Evolutionary conservation across 2,113 vertebrate genomes (phyloP), one percentile per base, ranked within the genome.

Genomic region (Pardalotus punctatus): DNA sequence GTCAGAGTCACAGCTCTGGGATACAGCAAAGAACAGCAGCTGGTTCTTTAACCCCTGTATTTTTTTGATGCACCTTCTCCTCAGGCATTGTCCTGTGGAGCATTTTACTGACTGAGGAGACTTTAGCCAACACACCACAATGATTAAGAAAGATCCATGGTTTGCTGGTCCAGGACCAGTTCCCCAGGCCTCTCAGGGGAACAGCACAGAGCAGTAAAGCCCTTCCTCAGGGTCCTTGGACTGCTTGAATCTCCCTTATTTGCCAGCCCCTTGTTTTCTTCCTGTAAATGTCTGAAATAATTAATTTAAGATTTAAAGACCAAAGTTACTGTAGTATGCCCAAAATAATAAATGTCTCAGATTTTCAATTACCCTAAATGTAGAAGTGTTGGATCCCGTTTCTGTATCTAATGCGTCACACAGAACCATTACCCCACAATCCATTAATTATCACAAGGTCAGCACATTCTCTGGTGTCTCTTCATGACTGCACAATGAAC

Each of bases 321-420:
- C 60, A 60, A 88, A 97, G 93, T 96, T 97, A 96, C 91, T 93
- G 84, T 94, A 96, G 86, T 73, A 73, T 96, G 96, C 93, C 97
- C 91, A 94, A 97, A 97, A 96, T 96, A 97, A 98, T 98, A 97
- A 98, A 97, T 91, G 94, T 97, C 97, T 98, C 94, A 96, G 96
- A 96, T 92, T 97, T 98, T 98, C 97, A 98, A 97, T 98, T 98
- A 98, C 94, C 93, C 61, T 97, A 97, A 98, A 98, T 96, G 96
- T 93, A 91, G 92, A 89, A 96, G 85, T 79, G 84, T 54, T 97
- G 96, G 95, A 97, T 97, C 54, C 66, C 2, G 18, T 95, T 96
- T 84, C 97, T 94, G 69, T 67, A 84, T 74, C 92, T 97, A 97
- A 96, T 98, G 97, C 97, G 62, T 97, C 97, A 97, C 92, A 56